Conservation (phyloP, 2,797 vertebrate genomes). For the Sebastes paucispinis region DNA sequence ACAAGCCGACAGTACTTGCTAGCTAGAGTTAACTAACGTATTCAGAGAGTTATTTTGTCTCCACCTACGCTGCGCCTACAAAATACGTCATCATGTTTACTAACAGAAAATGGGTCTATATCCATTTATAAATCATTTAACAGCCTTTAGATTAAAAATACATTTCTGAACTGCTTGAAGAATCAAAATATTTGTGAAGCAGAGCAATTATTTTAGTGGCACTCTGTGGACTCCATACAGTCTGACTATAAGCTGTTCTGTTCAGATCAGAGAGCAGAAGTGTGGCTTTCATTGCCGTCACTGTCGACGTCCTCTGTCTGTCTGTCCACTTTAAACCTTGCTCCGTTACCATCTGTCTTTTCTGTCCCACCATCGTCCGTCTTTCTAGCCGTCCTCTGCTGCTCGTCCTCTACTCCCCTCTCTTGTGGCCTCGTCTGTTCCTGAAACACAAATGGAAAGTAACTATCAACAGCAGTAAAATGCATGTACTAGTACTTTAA, state of each 20-base stretch:
- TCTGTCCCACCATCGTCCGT: not conserved
- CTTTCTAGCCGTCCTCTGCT: accelerated
- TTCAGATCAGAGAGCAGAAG: constrained; percentile 2
- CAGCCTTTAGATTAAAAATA: not conserved
- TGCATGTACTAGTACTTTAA: too few species aligned
- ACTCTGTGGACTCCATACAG: not conserved
- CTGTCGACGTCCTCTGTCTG: not conserved
- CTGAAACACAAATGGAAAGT: not conserved
- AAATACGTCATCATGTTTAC: too few species aligned
- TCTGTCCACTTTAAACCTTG: accelerated
- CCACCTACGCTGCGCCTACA: too few species aligned
- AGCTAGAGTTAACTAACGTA: too few species aligned
- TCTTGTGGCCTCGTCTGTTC: accelerated
- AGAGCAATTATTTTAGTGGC: not conserved
- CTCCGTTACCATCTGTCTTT: not conserved
- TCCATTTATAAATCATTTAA: not conserved
- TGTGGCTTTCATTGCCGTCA: accelerated
- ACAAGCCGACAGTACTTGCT: too few species aligned
- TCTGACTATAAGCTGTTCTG: not conserved
- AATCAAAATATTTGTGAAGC: not conserved
- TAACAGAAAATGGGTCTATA: not conserved
- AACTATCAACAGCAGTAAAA: too few species aligned
- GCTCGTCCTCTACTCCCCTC: not conserved
- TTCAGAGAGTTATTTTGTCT: too few species aligned
- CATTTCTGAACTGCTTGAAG: not conserved